phyloP scores from a whole-genome alignment of 2,113 vertebrate genomes.

The Sprattus sprattus region DNA sequence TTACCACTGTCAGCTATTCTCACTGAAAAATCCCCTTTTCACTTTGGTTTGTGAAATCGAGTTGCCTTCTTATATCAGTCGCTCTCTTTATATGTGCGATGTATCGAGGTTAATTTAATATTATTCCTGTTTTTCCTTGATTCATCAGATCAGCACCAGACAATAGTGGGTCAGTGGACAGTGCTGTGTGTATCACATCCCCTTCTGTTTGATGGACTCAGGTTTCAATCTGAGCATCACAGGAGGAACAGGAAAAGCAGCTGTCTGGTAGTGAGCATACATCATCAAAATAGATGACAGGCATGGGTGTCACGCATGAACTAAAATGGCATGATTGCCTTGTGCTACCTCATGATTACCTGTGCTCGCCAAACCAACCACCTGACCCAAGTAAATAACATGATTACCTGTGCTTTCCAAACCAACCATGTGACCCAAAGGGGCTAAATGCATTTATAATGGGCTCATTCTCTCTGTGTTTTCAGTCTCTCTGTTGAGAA shows the following conservation, averaged over 20 bases:
- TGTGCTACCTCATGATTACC: not conserved
- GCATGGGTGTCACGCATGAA: conserved; percentile 1
- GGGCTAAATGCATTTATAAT: not conserved
- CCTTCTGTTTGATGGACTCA: not conserved
- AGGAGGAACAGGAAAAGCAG: not conserved
- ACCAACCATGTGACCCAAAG: no score
- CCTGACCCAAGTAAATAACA: not conserved
- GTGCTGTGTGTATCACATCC: not conserved
- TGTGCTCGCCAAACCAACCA: not conserved
- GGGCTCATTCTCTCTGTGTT: not conserved
- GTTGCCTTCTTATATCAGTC: no score
- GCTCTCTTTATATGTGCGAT: not conserved
- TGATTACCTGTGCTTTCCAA: not conserved
- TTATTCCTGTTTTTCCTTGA: not conserved
- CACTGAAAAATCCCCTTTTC: no score
- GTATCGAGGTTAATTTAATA: not conserved
- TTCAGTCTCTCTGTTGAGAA: not conserved
- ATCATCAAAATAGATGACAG: conserved; percentile 4
- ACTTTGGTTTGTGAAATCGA: no score
- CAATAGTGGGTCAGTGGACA: not conserved
- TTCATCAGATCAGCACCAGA: not conserved
- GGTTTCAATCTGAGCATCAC: not conserved
- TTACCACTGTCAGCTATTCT: no score
- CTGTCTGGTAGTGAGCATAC: conserved; percentile 9
- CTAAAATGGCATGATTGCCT: conserved; percentile 11